Conservation (phyloP, 2,888 invertebrate species). For the Rhimphoctona megacephalus region DNA sequence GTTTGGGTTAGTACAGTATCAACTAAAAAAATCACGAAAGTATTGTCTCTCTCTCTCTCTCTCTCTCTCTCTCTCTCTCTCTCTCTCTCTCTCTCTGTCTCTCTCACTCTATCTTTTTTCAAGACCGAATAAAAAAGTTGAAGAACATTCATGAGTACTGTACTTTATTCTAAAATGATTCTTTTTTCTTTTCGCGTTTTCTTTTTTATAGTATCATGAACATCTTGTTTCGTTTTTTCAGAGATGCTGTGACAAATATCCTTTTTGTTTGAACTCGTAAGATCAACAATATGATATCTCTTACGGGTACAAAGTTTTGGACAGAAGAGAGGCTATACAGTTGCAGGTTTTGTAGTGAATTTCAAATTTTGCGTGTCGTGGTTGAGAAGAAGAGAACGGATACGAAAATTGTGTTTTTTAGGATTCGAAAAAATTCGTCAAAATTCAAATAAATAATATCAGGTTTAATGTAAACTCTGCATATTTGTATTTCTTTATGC, state of each 20-base stretch:
- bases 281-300: background rate
- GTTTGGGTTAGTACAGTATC: conserved; percentile 67
- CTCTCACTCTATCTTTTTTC: conserved; percentile 44
- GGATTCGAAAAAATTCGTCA: background rate
- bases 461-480: conserved; percentile 13
- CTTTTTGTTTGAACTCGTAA: background rate
- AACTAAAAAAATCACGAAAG: conserved; percentile 64
- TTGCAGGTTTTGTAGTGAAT: conserved; percentile 71
- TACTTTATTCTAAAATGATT: background rate
- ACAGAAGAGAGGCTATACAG: conserved; percentile 66
- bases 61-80: conserved; percentile 8
- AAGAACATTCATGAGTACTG: conserved; percentile 24
- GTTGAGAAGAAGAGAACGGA: conserved; percentile 70
- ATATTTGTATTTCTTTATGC: background rate
- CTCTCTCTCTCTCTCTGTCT: conserved; percentile 44
- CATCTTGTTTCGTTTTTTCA: conserved; percentile 42
- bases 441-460: background rate
- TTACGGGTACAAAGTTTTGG: conserved; percentile 12
- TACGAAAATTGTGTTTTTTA: conserved; percentile 18
- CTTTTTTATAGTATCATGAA: conserved; percentile 26
- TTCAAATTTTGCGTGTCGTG: conserved; percentile 71
- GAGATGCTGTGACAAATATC: conserved; percentile 15
- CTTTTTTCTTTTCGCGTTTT: background rate
- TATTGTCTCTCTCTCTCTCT: conserved; percentile 60
- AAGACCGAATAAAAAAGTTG: background rate